Conservation (phyloP, 2,113 vertebrate species). For the Cryptotis parvus region DNA sequence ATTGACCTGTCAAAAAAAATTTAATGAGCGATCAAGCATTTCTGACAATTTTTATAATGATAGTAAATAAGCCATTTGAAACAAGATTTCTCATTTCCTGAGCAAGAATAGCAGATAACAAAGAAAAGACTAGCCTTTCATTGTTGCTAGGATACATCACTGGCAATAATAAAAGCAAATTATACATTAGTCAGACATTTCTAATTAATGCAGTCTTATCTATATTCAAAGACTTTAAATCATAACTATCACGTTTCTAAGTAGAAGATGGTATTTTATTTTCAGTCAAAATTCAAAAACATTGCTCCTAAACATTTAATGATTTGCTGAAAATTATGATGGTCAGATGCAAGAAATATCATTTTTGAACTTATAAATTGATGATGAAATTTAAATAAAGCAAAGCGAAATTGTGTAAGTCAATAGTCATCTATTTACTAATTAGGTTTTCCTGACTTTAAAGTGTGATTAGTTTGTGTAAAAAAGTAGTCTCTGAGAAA, state of each 20-base stretch:
- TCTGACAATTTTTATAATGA: conserved; percentile 42
- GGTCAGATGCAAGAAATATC: neutral
- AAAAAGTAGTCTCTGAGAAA: neutral
- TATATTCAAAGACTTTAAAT: neutral
- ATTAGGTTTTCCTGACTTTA: neutral
- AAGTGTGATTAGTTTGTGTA: neutral
- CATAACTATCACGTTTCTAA: neutral
- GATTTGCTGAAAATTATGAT: neutral
- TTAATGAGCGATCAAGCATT: conserved; percentile 15
- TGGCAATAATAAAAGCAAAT: conserved; percentile 30
- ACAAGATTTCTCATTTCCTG: conserved; percentile 42
- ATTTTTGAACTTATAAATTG: neutral
- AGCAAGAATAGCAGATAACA: neutral
- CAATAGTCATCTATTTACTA: neutral
- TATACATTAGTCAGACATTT: conserved; percentile 19
- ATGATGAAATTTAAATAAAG: neutral
- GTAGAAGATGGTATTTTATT: neutral
- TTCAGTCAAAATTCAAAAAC: conserved; percentile 1
- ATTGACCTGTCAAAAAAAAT: neutral
- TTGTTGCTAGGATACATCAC: conserved; percentile 51
- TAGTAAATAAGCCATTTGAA: conserved; percentile 55
- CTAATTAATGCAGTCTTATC: conserved; percentile 15
- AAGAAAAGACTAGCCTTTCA: neutral
- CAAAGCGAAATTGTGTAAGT: neutral
- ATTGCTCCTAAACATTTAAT: neutral